Conservation (phyloP, 1,140 invertebrate genomes). For the Polypedilum pembai region DNA sequence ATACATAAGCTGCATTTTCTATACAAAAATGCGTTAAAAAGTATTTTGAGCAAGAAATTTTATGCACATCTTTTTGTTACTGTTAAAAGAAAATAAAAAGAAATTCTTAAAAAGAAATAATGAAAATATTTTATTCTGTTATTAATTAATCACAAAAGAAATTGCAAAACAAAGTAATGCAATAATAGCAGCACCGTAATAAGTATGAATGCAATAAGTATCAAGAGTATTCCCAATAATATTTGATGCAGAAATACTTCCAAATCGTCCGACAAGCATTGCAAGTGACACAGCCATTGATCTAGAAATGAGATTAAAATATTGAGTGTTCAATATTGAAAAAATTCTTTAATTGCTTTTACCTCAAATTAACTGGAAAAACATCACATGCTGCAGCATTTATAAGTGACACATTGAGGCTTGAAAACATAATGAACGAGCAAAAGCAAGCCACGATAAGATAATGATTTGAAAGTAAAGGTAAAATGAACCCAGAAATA, state of each 20-base stretch:
- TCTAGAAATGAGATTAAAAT: constrained; percentile 37
- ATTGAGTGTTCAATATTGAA: constrained; percentile 32
- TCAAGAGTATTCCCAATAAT: constrained; percentile 49
- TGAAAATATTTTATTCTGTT: no score
- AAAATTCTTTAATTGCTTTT: constrained; percentile 1
- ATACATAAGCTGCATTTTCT: no score
- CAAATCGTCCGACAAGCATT: constrained; percentile 51
- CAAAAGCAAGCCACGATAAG: constrained; percentile 42
- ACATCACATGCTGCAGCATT: constrained; percentile 45
- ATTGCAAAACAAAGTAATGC: background rate
- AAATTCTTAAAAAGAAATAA: no score
- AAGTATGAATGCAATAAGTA: constrained; percentile 47
- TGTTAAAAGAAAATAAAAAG: no score
- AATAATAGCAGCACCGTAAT: constrained; percentile 38
- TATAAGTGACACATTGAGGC: constrained; percentile 43
- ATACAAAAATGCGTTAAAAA: no score
- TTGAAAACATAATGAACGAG: constrained; percentile 40
- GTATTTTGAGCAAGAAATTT: no score
- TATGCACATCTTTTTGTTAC: no score
- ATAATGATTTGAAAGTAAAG: constrained; percentile 35
- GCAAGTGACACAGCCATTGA: constrained; percentile 53
- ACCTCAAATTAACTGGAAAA: constrained; percentile 45
- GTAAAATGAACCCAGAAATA: background rate
- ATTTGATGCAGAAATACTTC: constrained; percentile 51
- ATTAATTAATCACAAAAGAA: no score